These are phyloP conservation scores for Tupiocoris notatus DNA, from an alignment of 2,888 invertebrate species.

Conservation along the genomic window DNA sequence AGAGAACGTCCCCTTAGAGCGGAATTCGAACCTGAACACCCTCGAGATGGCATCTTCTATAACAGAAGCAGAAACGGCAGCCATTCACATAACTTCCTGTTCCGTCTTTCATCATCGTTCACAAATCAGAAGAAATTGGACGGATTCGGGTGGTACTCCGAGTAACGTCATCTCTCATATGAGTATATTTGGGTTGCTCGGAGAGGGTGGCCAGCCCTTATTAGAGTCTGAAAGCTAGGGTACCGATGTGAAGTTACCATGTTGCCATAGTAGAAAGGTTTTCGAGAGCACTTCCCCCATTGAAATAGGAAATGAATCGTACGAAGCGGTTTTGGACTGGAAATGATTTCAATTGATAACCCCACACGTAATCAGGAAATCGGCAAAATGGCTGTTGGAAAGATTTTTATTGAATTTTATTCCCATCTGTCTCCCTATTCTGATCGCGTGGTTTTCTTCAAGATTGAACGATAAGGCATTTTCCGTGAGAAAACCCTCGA, in stretches of 20 bases:
- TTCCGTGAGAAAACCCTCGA: too few relatives aligned
- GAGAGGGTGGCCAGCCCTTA: background rate
- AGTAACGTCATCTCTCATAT: background rate
- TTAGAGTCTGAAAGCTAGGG: background rate
- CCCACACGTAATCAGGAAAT: background rate
- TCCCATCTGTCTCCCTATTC: background rate
- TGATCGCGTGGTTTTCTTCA: background rate
- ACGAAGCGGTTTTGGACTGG: conserved; percentile 1
- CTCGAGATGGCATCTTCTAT: background rate
- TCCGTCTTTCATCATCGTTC: background rate
- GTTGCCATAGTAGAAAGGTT: background rate
- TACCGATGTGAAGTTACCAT: background rate
- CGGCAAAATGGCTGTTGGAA: background rate
- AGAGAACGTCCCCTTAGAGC: background rate
- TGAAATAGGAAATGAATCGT: conserved; percentile 21
- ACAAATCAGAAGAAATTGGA: background rate
- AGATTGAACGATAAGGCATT: too few relatives aligned
- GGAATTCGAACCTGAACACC: background rate
- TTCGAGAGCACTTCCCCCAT: background rate
- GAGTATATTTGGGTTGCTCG: background rate
- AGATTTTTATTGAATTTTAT: background rate
- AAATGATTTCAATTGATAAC: conserved; percentile 10
- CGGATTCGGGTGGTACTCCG: background rate
- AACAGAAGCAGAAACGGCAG: background rate
- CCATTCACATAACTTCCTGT: background rate